Conservation (phyloP, 2,797 vertebrate species). For the Oreochromis grahami region DNA sequence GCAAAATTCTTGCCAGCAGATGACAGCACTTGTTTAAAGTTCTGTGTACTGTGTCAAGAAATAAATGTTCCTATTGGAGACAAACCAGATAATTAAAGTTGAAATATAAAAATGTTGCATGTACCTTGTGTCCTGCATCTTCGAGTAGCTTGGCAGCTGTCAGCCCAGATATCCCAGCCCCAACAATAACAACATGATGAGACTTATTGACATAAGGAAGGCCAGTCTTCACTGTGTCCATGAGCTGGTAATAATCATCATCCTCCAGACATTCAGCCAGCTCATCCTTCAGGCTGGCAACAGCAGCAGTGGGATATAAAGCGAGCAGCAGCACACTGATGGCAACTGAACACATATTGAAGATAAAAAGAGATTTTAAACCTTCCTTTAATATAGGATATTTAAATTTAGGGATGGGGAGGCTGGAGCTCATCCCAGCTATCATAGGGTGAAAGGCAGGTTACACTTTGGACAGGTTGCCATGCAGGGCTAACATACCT, state of each 20-base stretch:
- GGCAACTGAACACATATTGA: neutral
- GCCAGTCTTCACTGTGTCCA: conserved; percentile 51
- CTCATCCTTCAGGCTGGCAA: neutral
- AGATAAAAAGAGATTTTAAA: no score
- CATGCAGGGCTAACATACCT: no score
- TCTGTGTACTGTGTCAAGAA: no score
- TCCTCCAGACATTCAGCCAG: conserved; percentile 55
- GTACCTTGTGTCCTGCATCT: conserved; percentile 65
- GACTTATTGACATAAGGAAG: conserved; percentile 42
- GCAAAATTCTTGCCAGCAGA: no score
- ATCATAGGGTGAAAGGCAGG: no score
- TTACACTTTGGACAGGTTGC: no score
- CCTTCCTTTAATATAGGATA: no score
- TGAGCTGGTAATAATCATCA: conserved; percentile 64
- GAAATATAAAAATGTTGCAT: neutral
- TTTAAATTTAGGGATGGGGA: no score
- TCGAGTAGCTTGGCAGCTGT: conserved; percentile 68
- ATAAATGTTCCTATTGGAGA: no score
- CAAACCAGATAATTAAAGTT: no score
- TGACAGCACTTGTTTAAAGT: no score
- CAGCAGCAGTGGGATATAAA: neutral
- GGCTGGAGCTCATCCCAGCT: no score
- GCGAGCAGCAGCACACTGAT: neutral
- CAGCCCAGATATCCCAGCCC: conserved; percentile 68
- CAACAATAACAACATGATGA: conserved; percentile 52